Evolutionary conservation across 2,113 vertebrate species (phyloP), one percentile per base, ranked within the genome.

Genomic region (Sardina pilchardus): DNA sequence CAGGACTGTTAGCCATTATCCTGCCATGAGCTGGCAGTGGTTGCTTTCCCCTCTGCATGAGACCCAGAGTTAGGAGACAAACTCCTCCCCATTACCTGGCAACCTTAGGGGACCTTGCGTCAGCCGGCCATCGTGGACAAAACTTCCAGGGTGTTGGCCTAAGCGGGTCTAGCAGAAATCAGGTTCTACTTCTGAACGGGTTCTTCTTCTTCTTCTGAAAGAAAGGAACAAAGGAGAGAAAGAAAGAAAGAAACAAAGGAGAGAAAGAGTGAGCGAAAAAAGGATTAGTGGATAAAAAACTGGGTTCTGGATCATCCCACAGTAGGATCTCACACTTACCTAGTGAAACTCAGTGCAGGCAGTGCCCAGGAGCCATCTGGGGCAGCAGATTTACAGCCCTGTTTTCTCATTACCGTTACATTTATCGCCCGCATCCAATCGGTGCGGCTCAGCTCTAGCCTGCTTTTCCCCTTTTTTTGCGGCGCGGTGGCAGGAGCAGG

Each of bases 1-100:
- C 24, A 85, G 91, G 88, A 89, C 90, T 90, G 90, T 87, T 88
- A 82, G 83, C 88, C 91, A 88, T 94, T 92, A 92, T 88, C 89
- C 83, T 34, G 42, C 86, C 90, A 93, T 90, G 91, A 92, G 87
- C 86, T 83, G 88, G 92, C 90, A 92, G 53, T 59, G 0, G 0
- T 59, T 59, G n/a, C n/a, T 59, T 21, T 90, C 89, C 89, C 90
- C 82, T 88, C 87, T 87, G 90, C 90, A 91, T 87, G 88, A 92
- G 92, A 90, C 89, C 91, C 91, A 88, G 88, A 81, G 87, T 84
- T 86, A 85, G 84, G 88, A 56, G 81, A 87, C 88, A 91, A 88
- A 89, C 88, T 6, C 53, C 21, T 59, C 53, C 53, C 53, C 56
- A 43, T 59, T 34, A 63, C 44, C 39, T 44, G 9, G 36, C 75